Evolutionary conservation across 1,140 invertebrate species (phyloP), one percentile per base, ranked within the genome.

Genomic region (Holcopasites calliopsidis): DNA sequence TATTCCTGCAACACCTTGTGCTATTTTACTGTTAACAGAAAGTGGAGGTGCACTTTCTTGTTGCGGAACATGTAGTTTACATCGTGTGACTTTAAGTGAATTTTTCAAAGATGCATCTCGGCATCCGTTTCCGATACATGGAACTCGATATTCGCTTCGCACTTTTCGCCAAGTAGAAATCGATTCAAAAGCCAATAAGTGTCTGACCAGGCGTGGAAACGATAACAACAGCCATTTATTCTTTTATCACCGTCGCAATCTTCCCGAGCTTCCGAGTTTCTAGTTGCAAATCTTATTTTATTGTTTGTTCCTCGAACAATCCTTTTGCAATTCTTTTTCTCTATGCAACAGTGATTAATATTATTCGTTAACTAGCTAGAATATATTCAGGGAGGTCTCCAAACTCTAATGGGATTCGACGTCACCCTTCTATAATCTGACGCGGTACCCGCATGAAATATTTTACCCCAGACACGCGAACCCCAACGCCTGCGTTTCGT

Each of bases 91-190:
- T n/a, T n/a, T n/a, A n/a, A n/a, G n/a, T n/a, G n/a, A n/a, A n/a
- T n/a, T n/a, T n/a, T n/a, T n/a, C n/a, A n/a, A n/a, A n/a, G n/a
- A n/a, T n/a, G n/a, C n/a, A n/a, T n/a, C n/a, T n/a, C n/a, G 44
- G 44, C 18, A 55, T 55, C 54, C 13, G 31, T 55, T 55, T 33
- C 54, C 54, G 31, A 55, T 55, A 55, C 54, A 31, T 26, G 33
- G 31, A 18, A 55, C 54, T 55, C 54, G 54, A 33, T 55, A 33
- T 55, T 55, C n/a, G 6, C n/a, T 13, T n/a, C 31, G 3, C 28
- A n/a, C 31, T 18, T 55, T 55, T 55, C 31, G 13, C 31, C 16
- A 23, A 21, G 10, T 8, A 23, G n/a, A 23, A 49, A 21, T 49
- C 47, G 47, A 55, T 35, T 35, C 28, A 31, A 35, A 26, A 55